phyloP scores from a whole-genome alignment of 2,113 vertebrate species.

The Colaptes auratus region DNA sequence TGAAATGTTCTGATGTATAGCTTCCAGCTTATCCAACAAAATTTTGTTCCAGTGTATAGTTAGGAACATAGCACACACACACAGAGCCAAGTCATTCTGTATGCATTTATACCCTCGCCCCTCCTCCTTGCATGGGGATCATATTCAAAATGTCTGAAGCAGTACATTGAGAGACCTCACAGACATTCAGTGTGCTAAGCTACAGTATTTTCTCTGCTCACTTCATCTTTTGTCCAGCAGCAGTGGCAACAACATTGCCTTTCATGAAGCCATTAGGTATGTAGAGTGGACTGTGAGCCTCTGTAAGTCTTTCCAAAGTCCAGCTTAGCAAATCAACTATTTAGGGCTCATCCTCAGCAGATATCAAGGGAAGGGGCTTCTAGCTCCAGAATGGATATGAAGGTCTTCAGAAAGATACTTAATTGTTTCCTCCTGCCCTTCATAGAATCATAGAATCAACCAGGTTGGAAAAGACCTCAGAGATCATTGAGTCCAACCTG shows the following conservation, averaged over 20 bases:
- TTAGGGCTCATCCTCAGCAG: background rate
- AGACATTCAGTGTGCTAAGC: background rate
- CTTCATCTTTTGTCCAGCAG: background rate
- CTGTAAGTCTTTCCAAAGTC: background rate
- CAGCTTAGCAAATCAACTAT: background rate
- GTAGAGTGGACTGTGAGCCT: background rate
- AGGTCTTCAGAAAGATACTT: background rate
- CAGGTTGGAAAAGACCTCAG: no score
- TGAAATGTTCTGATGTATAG: background rate
- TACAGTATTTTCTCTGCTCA: background rate
- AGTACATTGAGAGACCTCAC: background rate
- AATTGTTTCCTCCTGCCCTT: background rate
- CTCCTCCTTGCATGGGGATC: background rate
- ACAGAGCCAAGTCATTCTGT: background rate
- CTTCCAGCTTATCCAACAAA: background rate
- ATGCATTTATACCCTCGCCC: background rate
- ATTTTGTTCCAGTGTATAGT: background rate
- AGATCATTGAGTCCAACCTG: no score
- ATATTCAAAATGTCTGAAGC: background rate
- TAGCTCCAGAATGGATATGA: background rate
- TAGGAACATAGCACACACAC: background rate
- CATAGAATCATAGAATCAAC: background rate
- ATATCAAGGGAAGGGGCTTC: background rate
- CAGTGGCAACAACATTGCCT: background rate
- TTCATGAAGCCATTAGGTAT: background rate